A percentile compares a stretch with the other conserved stretches of the same genome.
phyloP scores from a whole-genome alignment of 2,888 invertebrate genomes.

The Morpho deidamia region DNA sequence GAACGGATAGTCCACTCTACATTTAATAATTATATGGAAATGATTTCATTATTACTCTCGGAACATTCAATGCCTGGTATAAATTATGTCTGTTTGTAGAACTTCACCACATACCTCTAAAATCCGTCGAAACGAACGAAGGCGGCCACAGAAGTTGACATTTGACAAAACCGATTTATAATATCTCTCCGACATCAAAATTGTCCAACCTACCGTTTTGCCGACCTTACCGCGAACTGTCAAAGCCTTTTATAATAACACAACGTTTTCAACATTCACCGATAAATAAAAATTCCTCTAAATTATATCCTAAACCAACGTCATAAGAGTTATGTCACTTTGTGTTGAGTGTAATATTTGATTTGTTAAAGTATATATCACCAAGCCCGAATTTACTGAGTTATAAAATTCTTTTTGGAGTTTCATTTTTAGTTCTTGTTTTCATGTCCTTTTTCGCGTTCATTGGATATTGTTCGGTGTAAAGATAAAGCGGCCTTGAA shows the following conservation, averaged over 20 bases:
- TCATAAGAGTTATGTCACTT: conserved; percentile 12
- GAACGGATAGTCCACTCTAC: too few species aligned
- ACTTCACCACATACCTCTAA: conserved; percentile 30
- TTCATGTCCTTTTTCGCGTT: conserved; percentile 30
- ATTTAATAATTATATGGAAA: too few species aligned
- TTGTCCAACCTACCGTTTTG: conserved; percentile 72
- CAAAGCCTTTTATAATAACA: conserved; percentile 57
- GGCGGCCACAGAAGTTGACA: conserved; percentile 74
- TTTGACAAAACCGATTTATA: conserved; percentile 70
- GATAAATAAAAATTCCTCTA: conserved; percentile 11
- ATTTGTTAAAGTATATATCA: conserved; percentile 53
- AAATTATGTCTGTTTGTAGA: too few species aligned
- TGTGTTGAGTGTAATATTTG: not conserved
- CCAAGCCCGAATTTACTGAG: conserved; percentile 63
- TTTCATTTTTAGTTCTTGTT: conserved; percentile 32
- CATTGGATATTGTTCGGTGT: conserved; percentile 26
- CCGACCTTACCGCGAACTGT: conserved; percentile 73
- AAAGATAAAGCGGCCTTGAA: conserved; percentile 12
- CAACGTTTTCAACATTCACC: conserved; percentile 27
- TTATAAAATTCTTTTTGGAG: conserved; percentile 56
- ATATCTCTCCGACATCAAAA: conserved; percentile 65
- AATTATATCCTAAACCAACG: conserved; percentile 23
- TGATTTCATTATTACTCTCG: too few species aligned
- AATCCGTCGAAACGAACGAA: conserved; percentile 36
- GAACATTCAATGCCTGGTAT: too few species aligned